A percentile compares a stretch with the other conserved stretches of the same genome.
Evolutionary conservation across 1,140 invertebrate genomes (phyloP).

Genomic region (Portunus trituberculatus): DNA sequence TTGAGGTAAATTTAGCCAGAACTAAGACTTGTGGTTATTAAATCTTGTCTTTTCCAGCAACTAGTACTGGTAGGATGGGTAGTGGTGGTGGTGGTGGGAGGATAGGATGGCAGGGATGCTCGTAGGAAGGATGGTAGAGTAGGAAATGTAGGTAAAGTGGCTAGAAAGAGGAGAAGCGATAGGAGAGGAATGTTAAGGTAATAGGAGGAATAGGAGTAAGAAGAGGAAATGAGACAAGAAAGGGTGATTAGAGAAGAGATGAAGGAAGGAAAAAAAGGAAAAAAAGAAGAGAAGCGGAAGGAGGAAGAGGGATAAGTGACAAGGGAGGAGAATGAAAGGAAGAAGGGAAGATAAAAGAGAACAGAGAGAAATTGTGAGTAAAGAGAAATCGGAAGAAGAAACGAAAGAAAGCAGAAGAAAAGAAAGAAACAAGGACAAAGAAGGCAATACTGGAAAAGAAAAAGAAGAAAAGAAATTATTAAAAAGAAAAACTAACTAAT

Average conservation of each 20-base stretch:
- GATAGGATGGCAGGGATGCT: neutral
- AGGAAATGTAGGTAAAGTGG: neutral
- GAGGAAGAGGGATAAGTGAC: too few relatives aligned
- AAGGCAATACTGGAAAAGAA: neutral
- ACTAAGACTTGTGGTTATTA: neutral
- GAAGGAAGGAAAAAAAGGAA: neutral
- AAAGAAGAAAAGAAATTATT: neutral
- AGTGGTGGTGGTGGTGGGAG: neutral
- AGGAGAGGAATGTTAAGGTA: neutral
- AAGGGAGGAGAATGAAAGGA: neutral
- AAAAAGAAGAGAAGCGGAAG: too few relatives aligned
- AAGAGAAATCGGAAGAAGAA: neutral
- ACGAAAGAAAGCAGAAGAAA: neutral
- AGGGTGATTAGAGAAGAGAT: neutral
- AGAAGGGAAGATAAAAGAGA: neutral
- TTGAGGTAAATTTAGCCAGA: neutral
- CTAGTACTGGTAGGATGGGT: too few relatives aligned
- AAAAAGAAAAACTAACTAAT: neutral
- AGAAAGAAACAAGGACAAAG: neutral
- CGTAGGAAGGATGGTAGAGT: neutral
- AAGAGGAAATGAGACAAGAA: neutral
- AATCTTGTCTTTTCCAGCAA: neutral
- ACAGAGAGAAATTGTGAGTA: too few relatives aligned
- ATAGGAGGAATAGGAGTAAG: neutral
- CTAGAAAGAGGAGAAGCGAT: neutral